Conservation (phyloP, 2,888 invertebrate species). For the Hydriomena furcata region DNA sequence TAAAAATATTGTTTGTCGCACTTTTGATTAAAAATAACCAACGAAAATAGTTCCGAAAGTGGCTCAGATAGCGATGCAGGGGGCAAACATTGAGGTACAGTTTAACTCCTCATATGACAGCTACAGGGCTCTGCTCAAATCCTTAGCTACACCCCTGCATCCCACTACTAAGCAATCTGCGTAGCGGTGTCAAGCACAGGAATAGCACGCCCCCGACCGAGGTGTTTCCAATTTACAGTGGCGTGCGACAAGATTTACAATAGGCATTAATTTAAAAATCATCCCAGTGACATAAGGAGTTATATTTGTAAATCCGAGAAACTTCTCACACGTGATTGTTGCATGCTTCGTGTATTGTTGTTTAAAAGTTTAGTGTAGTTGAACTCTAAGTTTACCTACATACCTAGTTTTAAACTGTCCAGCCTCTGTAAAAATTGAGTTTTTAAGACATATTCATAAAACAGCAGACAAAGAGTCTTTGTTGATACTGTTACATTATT, state of each 20-base stretch:
- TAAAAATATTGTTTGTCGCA: no score
- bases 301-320: conserved; percentile 60
- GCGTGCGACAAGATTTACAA: conserved; percentile 71
- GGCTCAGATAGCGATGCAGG: no score
- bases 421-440: no score
- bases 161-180: conserved; percentile 17
- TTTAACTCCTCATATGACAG: no score
- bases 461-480: no score
- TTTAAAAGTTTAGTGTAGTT: not conserved
- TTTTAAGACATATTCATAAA: no score
- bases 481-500: no score
- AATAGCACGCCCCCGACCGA: conserved; percentile 71
- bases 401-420: no score
- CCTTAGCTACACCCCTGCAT: conserved; percentile 5
- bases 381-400: no score
- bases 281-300: conserved; percentile 63
- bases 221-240: conserved; percentile 75
- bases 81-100: no score
- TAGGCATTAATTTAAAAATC: conserved; percentile 72
- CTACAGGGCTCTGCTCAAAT: not conserved
- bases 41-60: no score
- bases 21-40: no score
- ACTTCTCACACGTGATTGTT: conserved; percentile 33
- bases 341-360: not conserved
- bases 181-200: conserved; percentile 70